A percentile compares a stretch with the other conserved stretches of the same genome.
Evolutionary conservation across 2,113 vertebrate genomes (phyloP).

Genomic region (Leuciscus idus): DNA sequence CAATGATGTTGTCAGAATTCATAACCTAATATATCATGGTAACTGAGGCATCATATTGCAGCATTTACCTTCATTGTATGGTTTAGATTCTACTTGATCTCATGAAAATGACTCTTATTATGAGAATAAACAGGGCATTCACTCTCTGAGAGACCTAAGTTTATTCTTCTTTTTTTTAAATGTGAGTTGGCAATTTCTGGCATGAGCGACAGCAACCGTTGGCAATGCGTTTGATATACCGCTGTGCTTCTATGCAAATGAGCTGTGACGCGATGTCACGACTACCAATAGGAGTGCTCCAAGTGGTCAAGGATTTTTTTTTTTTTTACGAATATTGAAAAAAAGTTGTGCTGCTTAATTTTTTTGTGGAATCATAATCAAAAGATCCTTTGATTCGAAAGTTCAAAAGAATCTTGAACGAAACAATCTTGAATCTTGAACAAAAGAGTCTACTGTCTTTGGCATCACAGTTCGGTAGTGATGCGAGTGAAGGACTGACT

Average conservation of each 20-base stretch:
- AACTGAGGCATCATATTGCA: slow-evolving; percentile 9
- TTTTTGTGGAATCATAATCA: background rate
- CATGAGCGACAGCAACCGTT: background rate
- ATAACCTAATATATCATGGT: background rate
- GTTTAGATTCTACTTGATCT: slow-evolving; percentile 19
- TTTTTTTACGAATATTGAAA: background rate
- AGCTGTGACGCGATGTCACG: background rate
- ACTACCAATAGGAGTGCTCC: background rate
- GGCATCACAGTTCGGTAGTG: background rate
- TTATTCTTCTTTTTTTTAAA: background rate
- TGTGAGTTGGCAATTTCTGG: background rate
- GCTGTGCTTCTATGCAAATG: background rate
- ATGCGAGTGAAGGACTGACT: background rate
- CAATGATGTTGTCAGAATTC: background rate
- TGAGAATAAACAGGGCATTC: background rate
- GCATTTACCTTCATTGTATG: slow-evolving; percentile 17
- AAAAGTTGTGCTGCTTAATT: background rate
- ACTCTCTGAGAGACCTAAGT: background rate
- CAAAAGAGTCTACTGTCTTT: background rate
- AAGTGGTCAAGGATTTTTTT: background rate
- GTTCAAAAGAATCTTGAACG: background rate
- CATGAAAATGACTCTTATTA: background rate
- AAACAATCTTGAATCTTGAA: no score
- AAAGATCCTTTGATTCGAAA: background rate
- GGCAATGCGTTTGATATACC: background rate